Evolutionary conservation across 2,113 vertebrate species (phyloP).

Genomic region (Motacilla alba): DNA sequence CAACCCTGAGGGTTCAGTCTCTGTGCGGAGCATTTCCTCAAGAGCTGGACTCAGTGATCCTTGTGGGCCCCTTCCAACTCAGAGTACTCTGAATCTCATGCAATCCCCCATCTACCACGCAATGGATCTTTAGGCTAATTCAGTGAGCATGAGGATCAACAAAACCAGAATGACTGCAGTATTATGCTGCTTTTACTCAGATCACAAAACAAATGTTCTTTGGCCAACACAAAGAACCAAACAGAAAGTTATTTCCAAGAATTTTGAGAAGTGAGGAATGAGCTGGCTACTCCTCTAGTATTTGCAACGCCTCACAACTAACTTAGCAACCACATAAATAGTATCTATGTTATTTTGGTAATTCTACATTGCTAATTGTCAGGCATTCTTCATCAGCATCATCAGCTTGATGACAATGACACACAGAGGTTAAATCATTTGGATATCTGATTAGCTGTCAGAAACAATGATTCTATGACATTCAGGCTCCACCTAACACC

Average conservation of each 20-base stretch:
- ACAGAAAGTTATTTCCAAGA: background rate
- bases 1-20: background rate
- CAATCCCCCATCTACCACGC: background rate
- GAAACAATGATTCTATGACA: slow-evolving; percentile 23
- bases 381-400: slow-evolving; percentile 54
- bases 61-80: background rate
- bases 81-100: background rate
- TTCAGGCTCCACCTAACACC: slow-evolving; percentile 36
- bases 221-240: background rate
- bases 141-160: background rate
- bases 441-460: slow-evolving; percentile 33
- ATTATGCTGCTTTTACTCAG: background rate
- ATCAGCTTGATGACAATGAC: slow-evolving; percentile 62
- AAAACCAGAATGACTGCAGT: background rate
- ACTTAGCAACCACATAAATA: slow-evolving; percentile 20
- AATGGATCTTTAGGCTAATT: background rate
- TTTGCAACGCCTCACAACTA: background rate
- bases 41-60: background rate
- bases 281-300: background rate
- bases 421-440: slow-evolving; percentile 39
- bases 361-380: slow-evolving; percentile 25
- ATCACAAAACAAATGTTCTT: background rate
- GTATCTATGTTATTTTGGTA: slow-evolving; percentile 42
- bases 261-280: background rate
- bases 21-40: background rate